Base-by-base conservation (phyloP, 2,888 invertebrate species). In the Coecobrya sp. region DNA sequence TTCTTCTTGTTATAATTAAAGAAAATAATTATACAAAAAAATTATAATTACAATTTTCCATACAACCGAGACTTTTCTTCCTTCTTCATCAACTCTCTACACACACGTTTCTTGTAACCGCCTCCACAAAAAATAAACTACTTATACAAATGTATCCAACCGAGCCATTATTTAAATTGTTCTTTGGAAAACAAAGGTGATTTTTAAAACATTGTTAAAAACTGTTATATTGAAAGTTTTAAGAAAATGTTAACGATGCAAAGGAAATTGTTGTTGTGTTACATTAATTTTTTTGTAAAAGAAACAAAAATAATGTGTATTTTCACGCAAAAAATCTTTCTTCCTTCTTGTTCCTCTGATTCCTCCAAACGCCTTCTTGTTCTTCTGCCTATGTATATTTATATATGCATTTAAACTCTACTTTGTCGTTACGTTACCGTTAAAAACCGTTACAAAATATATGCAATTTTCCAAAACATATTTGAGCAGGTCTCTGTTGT, bases 101-200 rank as follows among this genome's bases (percentile, higher is more conserved):
- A 36, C 36, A 36, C 36, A 7, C 36, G 36, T 36, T 62, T 36
- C 59, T 19, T 27, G 11, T 11, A 13, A 52, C 4, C 13, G 25
- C 42, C 36, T 68, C 27, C n/a, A 42, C 49, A 10, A 10, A 49
- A 59, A 11, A 65, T 27, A 25, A 65, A 65, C 5, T 11, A 65
- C 3, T 65, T n/a, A n/a, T n/a, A 76, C 49, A 76, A 22, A 76
- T 81, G 16, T 52, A 55, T 89, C 73, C 82, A 82, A 84, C 89
- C 89, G 89, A 89, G 89, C 89, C 84, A 89, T 82, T 59, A 8
- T 70, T n/a, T n/a, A n/a, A n/a, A n/a, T n/a, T 70, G 65, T 68
- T 30, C 36, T 36, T 36, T 36, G 36, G 3, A 36, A 36, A 36
- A 36, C n/a, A 36, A 36, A 36, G 7, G 36, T 36, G 36, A 59